Conservation (phyloP, 1,140 invertebrate species). For the Drosophila novamexicana region DNA sequence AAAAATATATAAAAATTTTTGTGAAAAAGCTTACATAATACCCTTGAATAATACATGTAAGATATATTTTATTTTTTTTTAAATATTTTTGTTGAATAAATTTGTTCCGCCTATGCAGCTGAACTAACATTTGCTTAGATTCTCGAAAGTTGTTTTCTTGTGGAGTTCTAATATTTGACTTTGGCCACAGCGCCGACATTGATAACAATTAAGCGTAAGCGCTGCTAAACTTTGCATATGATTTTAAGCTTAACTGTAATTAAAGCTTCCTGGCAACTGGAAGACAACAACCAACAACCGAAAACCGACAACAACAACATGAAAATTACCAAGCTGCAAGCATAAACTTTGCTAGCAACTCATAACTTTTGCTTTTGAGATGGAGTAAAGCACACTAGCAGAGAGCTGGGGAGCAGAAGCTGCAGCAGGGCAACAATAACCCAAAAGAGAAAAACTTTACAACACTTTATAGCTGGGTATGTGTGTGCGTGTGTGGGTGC, state of each 20-base stretch:
- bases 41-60: too few relatives aligned
- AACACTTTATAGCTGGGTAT: constrained; percentile 8
- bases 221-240: constrained; percentile 68
- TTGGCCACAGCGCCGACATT: constrained; percentile 47
- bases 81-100: too few relatives aligned
- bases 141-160: constrained; percentile 6
- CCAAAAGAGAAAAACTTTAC: constrained; percentile 68
- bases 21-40: neutral
- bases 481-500: constrained; percentile 41
- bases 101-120: too few relatives aligned
- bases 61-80: neutral
- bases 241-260: constrained; percentile 81
- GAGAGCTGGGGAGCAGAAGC: neutral
- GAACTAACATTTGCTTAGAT: neutral
- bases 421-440: constrained; percentile 38
- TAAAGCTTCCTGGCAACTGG: constrained; percentile 69
- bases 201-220: constrained; percentile 66
- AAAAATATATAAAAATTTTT: neutral
- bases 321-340: constrained; percentile 35
- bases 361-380: constrained; percentile 80
- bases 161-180: constrained; percentile 6
- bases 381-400: constrained; percentile 50
- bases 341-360: constrained; percentile 62
- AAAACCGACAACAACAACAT: constrained; percentile 23
- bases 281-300: constrained; percentile 42